These are phyloP conservation scores for Panthera uncia DNA, from an alignment of 2,113 vertebrate species.

Conservation along the genomic window DNA sequence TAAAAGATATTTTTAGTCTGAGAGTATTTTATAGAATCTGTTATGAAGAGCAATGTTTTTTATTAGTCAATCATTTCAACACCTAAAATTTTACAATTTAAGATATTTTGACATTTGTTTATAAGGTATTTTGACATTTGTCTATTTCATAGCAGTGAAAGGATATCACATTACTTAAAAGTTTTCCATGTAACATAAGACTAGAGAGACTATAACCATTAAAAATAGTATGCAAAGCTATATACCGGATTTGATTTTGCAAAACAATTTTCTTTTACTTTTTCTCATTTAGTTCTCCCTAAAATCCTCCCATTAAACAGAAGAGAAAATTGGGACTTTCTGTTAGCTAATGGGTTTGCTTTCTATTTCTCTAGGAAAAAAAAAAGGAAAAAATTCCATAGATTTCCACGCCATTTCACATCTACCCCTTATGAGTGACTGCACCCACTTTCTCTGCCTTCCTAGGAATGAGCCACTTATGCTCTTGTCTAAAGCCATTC, in stretches of 20 bases:
- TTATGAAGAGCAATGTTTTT: neutral
- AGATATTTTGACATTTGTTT: neutral
- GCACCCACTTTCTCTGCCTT: neutral
- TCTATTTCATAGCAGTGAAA: neutral
- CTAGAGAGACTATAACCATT: neutral
- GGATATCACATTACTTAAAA: neutral
- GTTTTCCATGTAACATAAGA: neutral
- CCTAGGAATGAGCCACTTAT: neutral
- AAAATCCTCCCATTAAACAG: neutral
- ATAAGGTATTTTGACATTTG: neutral
- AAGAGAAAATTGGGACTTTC: neutral
- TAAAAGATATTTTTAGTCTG: neutral
- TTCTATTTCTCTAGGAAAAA: neutral
- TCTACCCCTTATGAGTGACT: neutral
- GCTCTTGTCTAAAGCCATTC: neutral
- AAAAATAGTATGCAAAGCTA: neutral
- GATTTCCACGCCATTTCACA: neutral
- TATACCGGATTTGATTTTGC: neutral
- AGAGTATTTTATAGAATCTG: slow-evolving; percentile 39
- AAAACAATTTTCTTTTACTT: neutral
- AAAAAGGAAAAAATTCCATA: neutral
- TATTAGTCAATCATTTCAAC: neutral
- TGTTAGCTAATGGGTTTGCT: neutral
- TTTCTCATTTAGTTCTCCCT: neutral
- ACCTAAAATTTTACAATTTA: neutral